These are phyloP conservation scores for Malacoctenus gilli DNA, from an alignment of 2,797 vertebrate species.

Conservation along the genomic window DNA sequence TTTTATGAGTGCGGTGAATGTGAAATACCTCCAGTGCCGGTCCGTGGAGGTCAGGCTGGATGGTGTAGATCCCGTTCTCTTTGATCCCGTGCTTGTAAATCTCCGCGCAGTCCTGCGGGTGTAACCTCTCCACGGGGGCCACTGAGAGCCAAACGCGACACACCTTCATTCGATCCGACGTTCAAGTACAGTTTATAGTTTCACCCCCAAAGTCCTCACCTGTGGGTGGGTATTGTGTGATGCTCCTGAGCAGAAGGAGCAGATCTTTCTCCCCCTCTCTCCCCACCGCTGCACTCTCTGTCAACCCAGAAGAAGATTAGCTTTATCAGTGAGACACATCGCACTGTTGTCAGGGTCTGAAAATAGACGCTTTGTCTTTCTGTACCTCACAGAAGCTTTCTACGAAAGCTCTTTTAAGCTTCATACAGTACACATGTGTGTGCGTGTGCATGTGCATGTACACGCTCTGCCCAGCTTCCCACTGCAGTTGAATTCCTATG, in stretches of 20 bases:
- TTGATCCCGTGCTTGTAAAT: slow-evolving; percentile 84
- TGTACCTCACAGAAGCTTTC: slow-evolving; percentile 12
- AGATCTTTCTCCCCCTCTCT: slow-evolving; percentile 81
- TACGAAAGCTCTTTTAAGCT: slow-evolving; percentile 35
- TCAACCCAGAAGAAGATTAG: slow-evolving; percentile 37
- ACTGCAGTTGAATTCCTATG: slow-evolving; percentile 76
- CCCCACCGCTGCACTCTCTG: slow-evolving; percentile 78
- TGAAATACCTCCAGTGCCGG: slow-evolving; percentile 82
- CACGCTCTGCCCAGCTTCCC: slow-evolving; percentile 35
- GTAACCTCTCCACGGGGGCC: slow-evolving; percentile 72
- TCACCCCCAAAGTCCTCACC: slow-evolving; percentile 52
- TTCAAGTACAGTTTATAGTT: background rate
- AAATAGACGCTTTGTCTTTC: slow-evolving; percentile 33
- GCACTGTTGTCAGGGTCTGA: slow-evolving; percentile 12
- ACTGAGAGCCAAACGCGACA: slow-evolving; percentile 60
- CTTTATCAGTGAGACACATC: slow-evolving; percentile 36
- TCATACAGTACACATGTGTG: slow-evolving; percentile 14
- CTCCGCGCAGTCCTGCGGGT: slow-evolving; percentile 84
- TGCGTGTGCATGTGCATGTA: slow-evolving; percentile 17
- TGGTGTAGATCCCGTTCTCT: slow-evolving; percentile 87
- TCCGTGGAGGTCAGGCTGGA: slow-evolving; percentile 82
- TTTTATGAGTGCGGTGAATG: slow-evolving; percentile 55
- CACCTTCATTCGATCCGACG: slow-evolving; percentile 15
- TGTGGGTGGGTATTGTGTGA: slow-evolving; percentile 78
- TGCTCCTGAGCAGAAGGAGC: slow-evolving; percentile 82